These are phyloP conservation scores for Cephalopterus ornatus DNA, from an alignment of 2,113 vertebrate genomes.

Conservation along the genomic window DNA sequence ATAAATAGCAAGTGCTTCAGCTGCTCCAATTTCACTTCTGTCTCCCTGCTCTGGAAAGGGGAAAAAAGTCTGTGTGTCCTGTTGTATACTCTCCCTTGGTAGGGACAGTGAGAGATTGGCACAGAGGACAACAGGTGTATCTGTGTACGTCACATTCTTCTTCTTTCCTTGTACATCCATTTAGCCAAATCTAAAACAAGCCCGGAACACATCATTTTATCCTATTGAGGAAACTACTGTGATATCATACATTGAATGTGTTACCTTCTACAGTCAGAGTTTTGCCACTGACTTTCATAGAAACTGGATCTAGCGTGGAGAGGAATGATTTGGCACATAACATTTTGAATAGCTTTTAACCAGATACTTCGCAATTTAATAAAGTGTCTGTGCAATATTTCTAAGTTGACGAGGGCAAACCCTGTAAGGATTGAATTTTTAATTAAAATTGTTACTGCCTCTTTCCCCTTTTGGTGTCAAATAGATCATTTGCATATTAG, in stretches of 20 bases:
- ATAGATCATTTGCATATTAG: constrained; percentile 60
- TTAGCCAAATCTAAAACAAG: background rate
- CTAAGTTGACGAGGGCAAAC: constrained; percentile 9
- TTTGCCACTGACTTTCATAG: background rate
- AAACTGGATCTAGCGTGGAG: background rate
- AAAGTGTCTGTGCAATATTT: constrained; percentile 40
- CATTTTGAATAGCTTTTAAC: background rate
- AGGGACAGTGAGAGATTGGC: fast-evolving
- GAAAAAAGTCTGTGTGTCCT: background rate
- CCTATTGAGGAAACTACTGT: background rate
- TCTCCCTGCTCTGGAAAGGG: background rate
- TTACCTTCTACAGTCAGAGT: background rate
- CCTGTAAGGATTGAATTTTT: constrained; percentile 54
- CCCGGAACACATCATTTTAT: background rate
- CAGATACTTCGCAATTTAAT: constrained; percentile 41
- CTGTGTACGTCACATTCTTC: background rate
- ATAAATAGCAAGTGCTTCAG: background rate
- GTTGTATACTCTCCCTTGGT: background rate
- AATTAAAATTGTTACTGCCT: constrained; percentile 51
- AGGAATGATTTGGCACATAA: background rate
- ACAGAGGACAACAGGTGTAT: background rate
- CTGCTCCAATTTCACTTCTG: background rate
- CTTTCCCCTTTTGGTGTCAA: constrained; percentile 51
- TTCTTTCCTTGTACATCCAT: background rate
- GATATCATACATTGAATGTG: background rate